phyloP scores from a whole-genome alignment of 2,113 vertebrate genomes.

The Chaetodon auriga region DNA sequence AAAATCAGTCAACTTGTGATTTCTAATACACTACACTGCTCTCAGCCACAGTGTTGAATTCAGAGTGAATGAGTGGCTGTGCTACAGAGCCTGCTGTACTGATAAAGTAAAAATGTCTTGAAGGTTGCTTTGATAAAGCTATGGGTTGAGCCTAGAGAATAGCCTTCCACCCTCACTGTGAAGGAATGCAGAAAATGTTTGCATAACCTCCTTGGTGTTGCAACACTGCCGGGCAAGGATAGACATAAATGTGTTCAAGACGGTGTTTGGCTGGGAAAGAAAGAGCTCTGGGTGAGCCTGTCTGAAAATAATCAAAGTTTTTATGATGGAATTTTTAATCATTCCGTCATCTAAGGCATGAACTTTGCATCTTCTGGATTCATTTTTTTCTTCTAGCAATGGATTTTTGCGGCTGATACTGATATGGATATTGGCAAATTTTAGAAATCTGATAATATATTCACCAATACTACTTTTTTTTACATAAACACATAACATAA shows the following conservation, averaged over 20 bases:
- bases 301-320: constrained; percentile 24
- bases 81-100: not conserved
- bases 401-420: not conserved
- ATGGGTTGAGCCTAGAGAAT: constrained; percentile 34
- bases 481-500: too few relatives aligned
- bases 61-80: not conserved
- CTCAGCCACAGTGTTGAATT: constrained; percentile 7
- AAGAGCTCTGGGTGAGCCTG: not conserved
- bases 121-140: constrained; percentile 71
- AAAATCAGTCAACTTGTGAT: not conserved
- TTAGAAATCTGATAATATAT: not conserved
- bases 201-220: constrained; percentile 72
- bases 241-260: constrained; percentile 38
- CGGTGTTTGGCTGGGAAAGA: constrained; percentile 14
- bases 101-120: constrained; percentile 61
- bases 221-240: constrained; percentile 43
- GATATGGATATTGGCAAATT: not conserved
- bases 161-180: constrained; percentile 55
- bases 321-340: constrained; percentile 39
- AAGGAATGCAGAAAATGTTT: constrained; percentile 80
- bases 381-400: not conserved
- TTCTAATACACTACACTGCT: not conserved
- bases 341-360: not conserved
- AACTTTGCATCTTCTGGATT: not conserved
- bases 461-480: too few relatives aligned